A percentile compares a stretch with the other conserved stretches of the same genome.
These are phyloP conservation scores for Pygmarrhopalites habei DNA, from an alignment of 1,140 invertebrate genomes.

Conservation along the genomic window DNA sequence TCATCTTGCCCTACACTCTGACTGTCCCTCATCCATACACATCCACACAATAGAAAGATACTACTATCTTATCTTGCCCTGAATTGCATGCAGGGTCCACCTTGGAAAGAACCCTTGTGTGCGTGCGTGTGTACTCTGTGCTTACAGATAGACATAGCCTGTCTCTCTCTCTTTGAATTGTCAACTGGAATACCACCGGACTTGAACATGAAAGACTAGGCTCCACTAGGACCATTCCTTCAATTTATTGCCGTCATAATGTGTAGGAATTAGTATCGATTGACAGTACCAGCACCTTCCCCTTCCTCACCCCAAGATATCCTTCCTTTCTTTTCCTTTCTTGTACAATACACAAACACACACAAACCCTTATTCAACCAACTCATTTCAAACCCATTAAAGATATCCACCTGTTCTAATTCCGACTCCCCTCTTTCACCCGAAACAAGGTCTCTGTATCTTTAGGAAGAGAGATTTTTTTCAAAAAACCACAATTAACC, in stretches of 20 bases:
- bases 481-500: too few species aligned
- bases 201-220: background rate
- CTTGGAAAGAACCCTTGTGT: too few species aligned
- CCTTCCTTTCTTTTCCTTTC: background rate
- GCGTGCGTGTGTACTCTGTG: too few species aligned
- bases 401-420: background rate
- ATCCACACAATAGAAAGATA: too few species aligned
- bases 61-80: too few species aligned
- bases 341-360: background rate
- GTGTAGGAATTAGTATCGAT: conserved; percentile 26
- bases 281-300: conserved; percentile 5
- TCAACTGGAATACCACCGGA: background rate
- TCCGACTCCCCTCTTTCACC: background rate
- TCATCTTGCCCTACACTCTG: too few species aligned
- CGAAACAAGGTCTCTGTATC: too few species aligned
- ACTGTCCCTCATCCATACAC: too few species aligned
- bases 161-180: too few species aligned
- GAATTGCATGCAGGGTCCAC: too few species aligned
- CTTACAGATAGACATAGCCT: too few species aligned
- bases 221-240: background rate
- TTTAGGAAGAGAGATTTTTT: too few species aligned
- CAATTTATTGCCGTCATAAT: conserved; percentile 25
- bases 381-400: background rate
- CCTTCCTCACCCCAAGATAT: background rate
- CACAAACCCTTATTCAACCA: background rate